phyloP scores from a whole-genome alignment of 2,113 vertebrate genomes.

The Megaptera novaeangliae region DNA sequence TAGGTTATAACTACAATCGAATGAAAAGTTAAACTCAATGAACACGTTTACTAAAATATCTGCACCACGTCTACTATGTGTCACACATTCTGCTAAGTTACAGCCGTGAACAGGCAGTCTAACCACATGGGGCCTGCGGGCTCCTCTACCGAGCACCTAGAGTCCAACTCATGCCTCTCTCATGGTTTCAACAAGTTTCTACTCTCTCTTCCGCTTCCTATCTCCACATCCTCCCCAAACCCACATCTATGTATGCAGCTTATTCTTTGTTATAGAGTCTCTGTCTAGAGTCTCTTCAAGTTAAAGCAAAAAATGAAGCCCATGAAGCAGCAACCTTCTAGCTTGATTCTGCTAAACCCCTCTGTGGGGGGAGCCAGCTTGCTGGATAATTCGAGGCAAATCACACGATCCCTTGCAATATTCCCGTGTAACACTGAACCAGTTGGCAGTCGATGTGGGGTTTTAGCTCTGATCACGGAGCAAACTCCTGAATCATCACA shows the following conservation, averaged over 20 bases:
- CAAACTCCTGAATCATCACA: not conserved
- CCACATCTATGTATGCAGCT: not conserved
- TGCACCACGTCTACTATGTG: accelerated
- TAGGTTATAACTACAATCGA: not conserved
- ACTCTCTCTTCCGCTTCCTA: not conserved
- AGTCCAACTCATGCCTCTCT: too few species aligned
- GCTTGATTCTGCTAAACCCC: not conserved
- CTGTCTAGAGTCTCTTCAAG: not conserved
- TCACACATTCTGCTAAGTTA: not conserved
- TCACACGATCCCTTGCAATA: not conserved
- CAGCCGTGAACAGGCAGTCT: not conserved
- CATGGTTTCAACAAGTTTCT: not conserved
- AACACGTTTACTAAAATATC: not conserved
- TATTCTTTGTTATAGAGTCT: not conserved
- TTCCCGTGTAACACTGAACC: not conserved
- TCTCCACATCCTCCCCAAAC: not conserved
- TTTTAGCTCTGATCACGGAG: not conserved
- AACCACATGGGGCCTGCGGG: not conserved
- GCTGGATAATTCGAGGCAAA: not conserved
- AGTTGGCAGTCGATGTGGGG: not conserved
- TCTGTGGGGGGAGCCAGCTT: not conserved
- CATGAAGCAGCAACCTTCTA: not conserved
- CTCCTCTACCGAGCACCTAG: not conserved
- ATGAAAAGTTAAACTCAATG: not conserved
- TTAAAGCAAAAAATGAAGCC: not conserved